Conservation (phyloP, 2,888 invertebrate species). For the Eupithecia vulgata region DNA sequence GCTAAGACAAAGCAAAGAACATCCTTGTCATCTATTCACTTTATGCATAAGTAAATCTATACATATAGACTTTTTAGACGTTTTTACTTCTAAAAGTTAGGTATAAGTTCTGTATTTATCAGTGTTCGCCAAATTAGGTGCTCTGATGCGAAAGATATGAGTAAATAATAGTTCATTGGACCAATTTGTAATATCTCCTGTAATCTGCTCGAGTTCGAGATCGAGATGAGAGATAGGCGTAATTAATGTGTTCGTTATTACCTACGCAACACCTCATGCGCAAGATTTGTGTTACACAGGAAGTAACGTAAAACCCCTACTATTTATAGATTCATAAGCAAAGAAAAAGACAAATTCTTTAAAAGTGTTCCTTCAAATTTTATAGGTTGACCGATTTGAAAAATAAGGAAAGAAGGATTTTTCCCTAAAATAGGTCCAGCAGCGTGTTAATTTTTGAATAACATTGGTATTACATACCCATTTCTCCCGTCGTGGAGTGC, state of each 20-base stretch:
- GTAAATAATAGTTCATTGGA: constrained; percentile 9
- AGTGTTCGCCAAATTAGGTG: not conserved
- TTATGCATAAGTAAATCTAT: not conserved
- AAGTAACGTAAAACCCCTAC: not conserved
- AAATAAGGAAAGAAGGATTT: not conserved
- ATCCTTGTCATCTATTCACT: not conserved
- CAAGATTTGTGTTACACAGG: not conserved
- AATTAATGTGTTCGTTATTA: not conserved
- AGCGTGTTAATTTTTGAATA: not conserved
- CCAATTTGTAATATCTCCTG: constrained; percentile 23
- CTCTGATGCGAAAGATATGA: not conserved
- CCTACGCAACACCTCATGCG: not conserved
- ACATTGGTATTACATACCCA: constrained; percentile 66
- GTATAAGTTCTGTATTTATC: not conserved
- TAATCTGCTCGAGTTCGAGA: constrained; percentile 29
- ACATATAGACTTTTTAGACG: too few relatives aligned
- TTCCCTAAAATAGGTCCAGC: not conserved
- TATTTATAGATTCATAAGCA: not conserved
- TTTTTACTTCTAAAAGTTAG: too few relatives aligned
- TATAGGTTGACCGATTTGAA: not conserved
- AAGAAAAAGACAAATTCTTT: not conserved
- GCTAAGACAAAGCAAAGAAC: not conserved
- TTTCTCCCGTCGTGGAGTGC: constrained; percentile 84
- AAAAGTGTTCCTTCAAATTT: not conserved
- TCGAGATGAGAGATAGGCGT: not conserved